Base-by-base conservation (phyloP, 2,888 invertebrate species). In the Drosophila koepferae region DNA sequence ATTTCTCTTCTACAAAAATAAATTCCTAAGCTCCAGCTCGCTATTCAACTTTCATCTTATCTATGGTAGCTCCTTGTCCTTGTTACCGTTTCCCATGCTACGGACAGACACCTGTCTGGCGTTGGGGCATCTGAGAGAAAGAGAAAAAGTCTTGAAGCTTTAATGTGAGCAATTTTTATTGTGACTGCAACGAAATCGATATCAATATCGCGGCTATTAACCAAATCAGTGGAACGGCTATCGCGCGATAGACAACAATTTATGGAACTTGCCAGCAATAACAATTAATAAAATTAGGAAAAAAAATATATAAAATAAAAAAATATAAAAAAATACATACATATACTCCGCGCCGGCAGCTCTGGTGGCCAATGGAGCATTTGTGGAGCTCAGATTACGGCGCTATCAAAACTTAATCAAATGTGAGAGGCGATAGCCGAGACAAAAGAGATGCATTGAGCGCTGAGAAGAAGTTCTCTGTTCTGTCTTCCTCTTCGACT, bases 251-350 rank as follows among this genome's bases (percentile, higher is more conserved):
- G 77, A 74, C 74, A 72, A 72, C 44, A 85, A 91, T 90, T 90
- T 90, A 91, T 91, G 82, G 81, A 79, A 82, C 77, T 83, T 69
- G 80, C 77, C 44, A 68, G 84, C 91, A 91, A 91, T 90, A 91
- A 91, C 91, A 90, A 90, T 90, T 90, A 90, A 90, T 90, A 91
- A 90, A 89, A 89, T 81, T 89, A 79, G 72, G 72, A 73, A 71
- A 66, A 70, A 73, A 73, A 68, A 31, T n/a, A 63, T 66, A 63
- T 65, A 28, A 61, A 68, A 63, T 65, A 28, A 65, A 49, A 18
- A 63, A 69, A 60, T 60, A 23, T n/a, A 70, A 55, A 59, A 77
- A 48, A 53, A 68, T 51, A 36, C 10, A 66, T 44, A 23, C 4
- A 44, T 62, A 71, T 16, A 59, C 8, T 55, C 14, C 55, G 34